phyloP scores from a whole-genome alignment of 2,113 vertebrate genomes.

The Passerina amoena region DNA sequence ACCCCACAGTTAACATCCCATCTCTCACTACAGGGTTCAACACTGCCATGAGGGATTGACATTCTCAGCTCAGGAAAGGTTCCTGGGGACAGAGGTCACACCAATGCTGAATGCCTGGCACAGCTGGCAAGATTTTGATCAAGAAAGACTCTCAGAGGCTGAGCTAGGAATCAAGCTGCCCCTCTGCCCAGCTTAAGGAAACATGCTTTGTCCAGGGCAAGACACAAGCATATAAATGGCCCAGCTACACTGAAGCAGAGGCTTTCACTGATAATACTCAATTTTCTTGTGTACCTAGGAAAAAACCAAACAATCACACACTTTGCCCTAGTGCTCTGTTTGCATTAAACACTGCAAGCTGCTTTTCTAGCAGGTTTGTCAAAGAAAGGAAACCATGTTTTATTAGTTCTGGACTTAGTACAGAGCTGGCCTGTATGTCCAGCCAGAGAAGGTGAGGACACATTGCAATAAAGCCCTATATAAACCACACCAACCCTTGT shows the following conservation, averaged over 20 bases:
- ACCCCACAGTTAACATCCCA: neutral
- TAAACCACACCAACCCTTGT: neutral
- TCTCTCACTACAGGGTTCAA: neutral
- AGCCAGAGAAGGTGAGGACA: neutral
- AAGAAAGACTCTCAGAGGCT: neutral
- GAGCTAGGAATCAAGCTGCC: neutral
- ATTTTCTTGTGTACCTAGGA: constrained; percentile 1
- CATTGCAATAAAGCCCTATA: neutral
- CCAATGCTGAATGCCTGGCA: neutral
- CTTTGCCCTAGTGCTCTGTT: constrained; percentile 22
- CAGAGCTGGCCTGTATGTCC: neutral
- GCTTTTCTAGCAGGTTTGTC: constrained; percentile 22
- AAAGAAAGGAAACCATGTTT: constrained; percentile 31
- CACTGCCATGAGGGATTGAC: neutral
- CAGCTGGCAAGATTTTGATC: neutral
- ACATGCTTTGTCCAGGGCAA: neutral
- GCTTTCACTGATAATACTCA: neutral
- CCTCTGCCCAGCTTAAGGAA: neutral
- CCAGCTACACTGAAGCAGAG: neutral
- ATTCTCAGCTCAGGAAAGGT: neutral
- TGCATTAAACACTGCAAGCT: constrained; percentile 17
- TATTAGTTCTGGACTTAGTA: constrained; percentile 43
- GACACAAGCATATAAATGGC: neutral
- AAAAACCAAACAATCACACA: neutral
- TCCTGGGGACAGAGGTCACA: neutral